A percentile compares a stretch with the other conserved stretches of the same genome.
These are phyloP conservation scores for Antheraea pernyi DNA, from an alignment of 1,140 invertebrate genomes.

Conservation along the genomic window DNA sequence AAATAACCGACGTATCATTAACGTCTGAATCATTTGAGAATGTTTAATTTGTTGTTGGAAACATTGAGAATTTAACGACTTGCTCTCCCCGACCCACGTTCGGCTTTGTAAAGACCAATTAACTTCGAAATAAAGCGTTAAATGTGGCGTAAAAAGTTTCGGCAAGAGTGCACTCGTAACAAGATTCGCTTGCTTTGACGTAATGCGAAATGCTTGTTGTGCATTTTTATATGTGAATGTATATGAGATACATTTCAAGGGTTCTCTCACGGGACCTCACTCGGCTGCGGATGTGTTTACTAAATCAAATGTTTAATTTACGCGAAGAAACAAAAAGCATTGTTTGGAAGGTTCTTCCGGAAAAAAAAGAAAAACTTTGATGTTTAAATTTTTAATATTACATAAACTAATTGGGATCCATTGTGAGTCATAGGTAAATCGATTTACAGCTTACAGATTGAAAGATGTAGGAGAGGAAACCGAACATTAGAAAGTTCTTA, in stretches of 20 bases:
- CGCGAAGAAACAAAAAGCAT: constrained; percentile 40
- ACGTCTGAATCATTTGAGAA: constrained; percentile 35
- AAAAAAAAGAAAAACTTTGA: not conserved
- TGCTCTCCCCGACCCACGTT: constrained; percentile 18
- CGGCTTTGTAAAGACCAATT: constrained; percentile 34
- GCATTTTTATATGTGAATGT: constrained; percentile 34
- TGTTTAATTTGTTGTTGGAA: constrained; percentile 39
- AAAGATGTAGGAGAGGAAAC: no score
- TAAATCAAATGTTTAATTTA: constrained; percentile 60
- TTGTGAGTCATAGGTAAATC: no score
- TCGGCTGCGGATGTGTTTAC: constrained; percentile 38
- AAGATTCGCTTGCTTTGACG: constrained; percentile 2
- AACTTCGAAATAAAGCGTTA: constrained; percentile 37
- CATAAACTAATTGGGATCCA: no score
- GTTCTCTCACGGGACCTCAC: constrained; percentile 38
- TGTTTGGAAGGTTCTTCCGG: constrained; percentile 33
- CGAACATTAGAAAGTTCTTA: no score
- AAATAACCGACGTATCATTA: constrained; percentile 43
- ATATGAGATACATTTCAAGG: constrained; percentile 18
- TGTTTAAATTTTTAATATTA: not conserved
- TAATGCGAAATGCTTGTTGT: constrained; percentile 38
- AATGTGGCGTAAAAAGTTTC: constrained; percentile 29
- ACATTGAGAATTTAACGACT: constrained; percentile 27
- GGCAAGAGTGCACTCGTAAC: constrained; percentile 13
- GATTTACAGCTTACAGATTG: no score